Evolutionary conservation across 2,888 invertebrate genomes (phyloP).

Genomic region (Drosophila mayaguana): DNA sequence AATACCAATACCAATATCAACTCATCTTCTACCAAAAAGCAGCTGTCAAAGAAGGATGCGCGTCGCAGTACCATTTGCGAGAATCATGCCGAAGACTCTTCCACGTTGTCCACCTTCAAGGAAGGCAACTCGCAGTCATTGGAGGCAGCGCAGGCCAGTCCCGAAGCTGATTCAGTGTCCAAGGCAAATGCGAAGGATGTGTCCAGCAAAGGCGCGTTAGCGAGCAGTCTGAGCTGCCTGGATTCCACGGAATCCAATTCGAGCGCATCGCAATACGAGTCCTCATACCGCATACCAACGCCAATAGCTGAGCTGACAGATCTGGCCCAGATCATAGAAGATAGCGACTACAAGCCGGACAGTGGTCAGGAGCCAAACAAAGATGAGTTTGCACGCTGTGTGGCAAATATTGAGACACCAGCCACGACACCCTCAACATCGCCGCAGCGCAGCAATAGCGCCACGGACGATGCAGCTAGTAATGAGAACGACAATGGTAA

Average conservation of each 20-base stretch:
- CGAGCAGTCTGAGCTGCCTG: conserved; percentile 17
- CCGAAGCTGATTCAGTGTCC: conserved; percentile 1
- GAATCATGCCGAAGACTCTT: background rate
- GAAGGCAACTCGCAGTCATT: conserved; percentile 25
- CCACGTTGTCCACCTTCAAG: conserved; percentile 1
- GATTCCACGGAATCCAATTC: conserved; percentile 42
- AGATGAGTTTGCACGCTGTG: conserved; percentile 42
- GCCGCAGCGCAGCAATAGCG: conserved; percentile 43
- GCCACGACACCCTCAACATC: conserved; percentile 70
- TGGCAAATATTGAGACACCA: conserved; percentile 68
- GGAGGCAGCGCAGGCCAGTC: conserved; percentile 1
- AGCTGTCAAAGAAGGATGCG: background rate
- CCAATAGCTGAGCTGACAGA: conserved; percentile 61
- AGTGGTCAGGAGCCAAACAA: conserved; percentile 12
- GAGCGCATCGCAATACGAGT: conserved; percentile 8
- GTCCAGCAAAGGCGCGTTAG: conserved; percentile 5
- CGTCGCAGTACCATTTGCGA: conserved; percentile 34
- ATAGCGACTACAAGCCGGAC: conserved; percentile 43
- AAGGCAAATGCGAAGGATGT: background rate
- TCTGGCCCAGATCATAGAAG: conserved; percentile 80
- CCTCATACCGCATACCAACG: conserved; percentile 24
- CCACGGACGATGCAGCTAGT: background rate
- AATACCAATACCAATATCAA: too few relatives aligned
- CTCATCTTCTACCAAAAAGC: background rate
- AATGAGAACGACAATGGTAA: too few relatives aligned